Base-by-base conservation (phyloP, 2,888 invertebrate species). In the Heliconius sara region DNA sequence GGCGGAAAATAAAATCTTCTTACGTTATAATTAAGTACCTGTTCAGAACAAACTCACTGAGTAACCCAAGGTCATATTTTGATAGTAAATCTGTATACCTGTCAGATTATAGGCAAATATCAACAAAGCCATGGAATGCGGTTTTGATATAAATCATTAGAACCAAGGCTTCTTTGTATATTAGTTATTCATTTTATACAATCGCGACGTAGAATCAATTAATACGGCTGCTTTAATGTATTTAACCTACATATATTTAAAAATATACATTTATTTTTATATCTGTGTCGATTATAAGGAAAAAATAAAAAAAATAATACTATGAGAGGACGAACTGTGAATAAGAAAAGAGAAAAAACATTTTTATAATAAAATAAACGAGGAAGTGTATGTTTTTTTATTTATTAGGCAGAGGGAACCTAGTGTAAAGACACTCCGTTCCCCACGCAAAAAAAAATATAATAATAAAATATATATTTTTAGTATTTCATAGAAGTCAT, bases 181-280 rank as follows among this genome's bases (percentile, higher is more conserved):
- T 86, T 85, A 86, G 27, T 86, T 88, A 88, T 71, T 79, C 75
- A 81, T 78, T 89, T 87, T 85, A 89, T 88, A 83, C 84, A 85
- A 82, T 73, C n/a, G 7, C 76, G 27, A 13, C 47, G 60, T 39
- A 39, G n/a, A 79, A 71, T 77, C 65, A 81, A 79, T 81, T 79
- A 79, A 60, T 67, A 39, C 10, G 43, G 27, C 67, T 77, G 25
- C 52, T 71, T 57, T 60, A 72, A 65, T 22, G 43, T 34, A 47
- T 65, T 34, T 72, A 65, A 52, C 34, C 34, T 57, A 73, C 12
- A 27, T 65, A 27, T 5, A 65, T 16, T 13, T 16, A 13, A 65
- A 25, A 65, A 25, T 65, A 65, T 27, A 65, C 12, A 25, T 16
- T 4, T 63, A 63, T n/a, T 63, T 13, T 27, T 63, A 27, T 63